A percentile compares a stretch with the other conserved stretches of the same genome.
Evolutionary conservation across 2,888 invertebrate species (phyloP).

Genomic region (Antitype chi): DNA sequence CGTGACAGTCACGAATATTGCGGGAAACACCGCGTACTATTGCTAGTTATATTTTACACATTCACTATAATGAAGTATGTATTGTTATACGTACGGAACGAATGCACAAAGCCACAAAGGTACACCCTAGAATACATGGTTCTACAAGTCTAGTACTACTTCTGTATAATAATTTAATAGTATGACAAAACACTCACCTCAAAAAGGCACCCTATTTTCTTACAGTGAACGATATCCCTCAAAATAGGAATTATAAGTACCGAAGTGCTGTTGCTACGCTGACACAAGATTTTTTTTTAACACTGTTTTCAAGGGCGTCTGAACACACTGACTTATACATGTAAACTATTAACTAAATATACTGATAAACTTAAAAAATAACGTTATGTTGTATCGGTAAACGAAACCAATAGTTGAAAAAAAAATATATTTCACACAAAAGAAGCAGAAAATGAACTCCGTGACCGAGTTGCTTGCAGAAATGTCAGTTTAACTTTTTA

Average conservation of each 20-base stretch:
- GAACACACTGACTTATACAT: slow-evolving; percentile 73
- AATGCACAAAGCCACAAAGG: slow-evolving; percentile 72
- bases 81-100: slow-evolving; percentile 59
- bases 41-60: slow-evolving; percentile 56
- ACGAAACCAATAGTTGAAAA: slow-evolving; percentile 70
- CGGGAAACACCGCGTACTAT: slow-evolving; percentile 32
- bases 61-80: slow-evolving; percentile 52
- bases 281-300: slow-evolving; percentile 86
- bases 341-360: slow-evolving; percentile 64
- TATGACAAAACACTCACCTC: slow-evolving; percentile 77
- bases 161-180: slow-evolving; percentile 15
- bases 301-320: slow-evolving; percentile 88
- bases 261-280: slow-evolving; percentile 89
- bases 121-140: slow-evolving; percentile 30
- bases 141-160: slow-evolving; percentile 6
- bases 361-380: slow-evolving; percentile 63
- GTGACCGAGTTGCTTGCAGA: slow-evolving; percentile 71
- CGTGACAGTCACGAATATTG: slow-evolving; percentile 15
- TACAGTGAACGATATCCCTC: slow-evolving; percentile 74
- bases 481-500: slow-evolving; percentile 74
- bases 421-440: slow-evolving; percentile 71
- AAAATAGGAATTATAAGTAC: slow-evolving; percentile 80
- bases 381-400: slow-evolving; percentile 62
- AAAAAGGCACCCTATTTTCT: slow-evolving; percentile 79
- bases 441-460: slow-evolving; percentile 77